Evolutionary conservation across 2,113 vertebrate species (phyloP).

Genomic region (Peromyscus polionotus): DNA sequence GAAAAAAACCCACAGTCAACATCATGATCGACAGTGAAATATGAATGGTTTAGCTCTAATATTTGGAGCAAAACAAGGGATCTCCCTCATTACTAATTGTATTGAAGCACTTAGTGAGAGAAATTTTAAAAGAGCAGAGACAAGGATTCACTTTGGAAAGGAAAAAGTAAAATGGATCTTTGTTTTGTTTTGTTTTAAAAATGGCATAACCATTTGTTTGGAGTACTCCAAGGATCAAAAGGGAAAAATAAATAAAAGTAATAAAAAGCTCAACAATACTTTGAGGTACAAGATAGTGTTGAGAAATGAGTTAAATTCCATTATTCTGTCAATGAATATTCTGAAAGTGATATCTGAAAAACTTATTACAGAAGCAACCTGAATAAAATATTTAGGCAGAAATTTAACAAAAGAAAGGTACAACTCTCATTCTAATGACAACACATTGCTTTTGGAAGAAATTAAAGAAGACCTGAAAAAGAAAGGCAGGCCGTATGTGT

Average conservation of each 20-base stretch:
- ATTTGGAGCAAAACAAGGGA: not conserved
- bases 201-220: not conserved
- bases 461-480: not conserved
- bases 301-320: constrained; percentile 37
- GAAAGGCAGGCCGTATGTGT: not conserved
- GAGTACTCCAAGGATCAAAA: not conserved
- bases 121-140: not conserved
- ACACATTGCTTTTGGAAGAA: not conserved
- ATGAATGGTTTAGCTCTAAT: not conserved
- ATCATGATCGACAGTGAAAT: not conserved
- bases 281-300: not conserved
- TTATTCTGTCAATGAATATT: not conserved
- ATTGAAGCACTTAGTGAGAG: not conserved
- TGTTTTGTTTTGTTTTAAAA: not conserved
- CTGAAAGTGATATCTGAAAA: not conserved
- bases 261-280: not conserved
- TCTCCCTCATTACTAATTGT: not conserved
- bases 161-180: not conserved
- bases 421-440: not conserved
- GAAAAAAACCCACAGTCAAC: not conserved
- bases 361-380: not conserved
- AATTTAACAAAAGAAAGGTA: not conserved
- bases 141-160: not conserved
- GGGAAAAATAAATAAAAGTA: not conserved
- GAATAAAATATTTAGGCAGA: not conserved